Conservation (phyloP, 2,113 vertebrate species). For the Planiliza haematocheilus region DNA sequence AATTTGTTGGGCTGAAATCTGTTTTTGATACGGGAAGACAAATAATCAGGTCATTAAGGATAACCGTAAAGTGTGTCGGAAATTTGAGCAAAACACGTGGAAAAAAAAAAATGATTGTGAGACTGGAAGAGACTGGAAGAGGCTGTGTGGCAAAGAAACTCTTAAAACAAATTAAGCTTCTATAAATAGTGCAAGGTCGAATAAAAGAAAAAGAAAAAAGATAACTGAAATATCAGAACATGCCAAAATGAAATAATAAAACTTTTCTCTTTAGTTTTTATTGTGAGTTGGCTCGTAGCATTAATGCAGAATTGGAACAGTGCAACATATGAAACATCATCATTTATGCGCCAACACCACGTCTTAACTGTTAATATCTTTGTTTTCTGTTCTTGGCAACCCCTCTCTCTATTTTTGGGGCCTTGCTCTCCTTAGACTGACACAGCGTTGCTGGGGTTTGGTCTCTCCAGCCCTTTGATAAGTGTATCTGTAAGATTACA, state of each 20-base stretch:
- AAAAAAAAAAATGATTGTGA: constrained; percentile 70
- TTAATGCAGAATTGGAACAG: not conserved
- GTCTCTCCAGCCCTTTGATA: constrained; percentile 41
- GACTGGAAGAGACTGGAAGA: constrained; percentile 51
- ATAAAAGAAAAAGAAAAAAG: constrained; percentile 6
- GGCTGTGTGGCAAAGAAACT: constrained; percentile 43
- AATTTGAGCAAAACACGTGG: constrained; percentile 73
- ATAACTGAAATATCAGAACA: not conserved
- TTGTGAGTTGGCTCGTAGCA: not conserved
- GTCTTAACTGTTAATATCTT: not conserved
- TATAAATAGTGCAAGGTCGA: constrained; percentile 58
- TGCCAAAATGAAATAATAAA: constrained; percentile 18
- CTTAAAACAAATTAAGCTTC: constrained; percentile 48
- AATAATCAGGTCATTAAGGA: constrained; percentile 79
- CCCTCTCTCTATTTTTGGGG: not conserved
- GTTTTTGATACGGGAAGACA: constrained; percentile 81
- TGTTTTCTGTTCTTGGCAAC: not conserved
- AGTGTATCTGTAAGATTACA: constrained; percentile 53
- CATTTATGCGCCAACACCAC: not conserved
- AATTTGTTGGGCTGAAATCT: constrained; percentile 71
- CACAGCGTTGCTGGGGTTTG: constrained; percentile 9
- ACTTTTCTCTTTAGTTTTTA: constrained; percentile 3
- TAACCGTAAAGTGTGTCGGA: constrained; percentile 77
- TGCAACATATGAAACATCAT: not conserved
- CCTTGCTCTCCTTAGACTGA: constrained; percentile 16